These are phyloP conservation scores for Aleiodes sp. DNA, from an alignment of 1,140 invertebrate genomes.

Conservation along the genomic window DNA sequence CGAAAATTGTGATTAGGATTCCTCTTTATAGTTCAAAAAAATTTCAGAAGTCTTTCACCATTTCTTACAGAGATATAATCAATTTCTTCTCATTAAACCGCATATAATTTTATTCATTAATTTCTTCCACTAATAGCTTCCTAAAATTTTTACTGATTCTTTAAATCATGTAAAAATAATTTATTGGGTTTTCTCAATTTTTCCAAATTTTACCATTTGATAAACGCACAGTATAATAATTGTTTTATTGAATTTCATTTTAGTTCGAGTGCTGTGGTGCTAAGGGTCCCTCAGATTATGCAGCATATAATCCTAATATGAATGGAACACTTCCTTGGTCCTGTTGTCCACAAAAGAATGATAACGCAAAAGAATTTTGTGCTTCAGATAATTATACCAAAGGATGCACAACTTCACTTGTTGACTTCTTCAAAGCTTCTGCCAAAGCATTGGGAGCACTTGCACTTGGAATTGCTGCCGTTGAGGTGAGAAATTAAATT, in stretches of 20 bases:
- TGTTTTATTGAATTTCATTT: neutral
- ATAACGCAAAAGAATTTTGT: neutral
- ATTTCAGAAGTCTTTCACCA: too few species aligned
- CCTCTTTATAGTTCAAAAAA: too few species aligned
- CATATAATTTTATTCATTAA: too few species aligned
- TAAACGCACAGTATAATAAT: neutral
- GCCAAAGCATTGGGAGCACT: slow-evolving; percentile 71
- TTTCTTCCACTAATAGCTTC: too few species aligned
- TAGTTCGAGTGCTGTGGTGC: neutral
- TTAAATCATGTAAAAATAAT: too few species aligned
- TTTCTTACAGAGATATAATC: too few species aligned
- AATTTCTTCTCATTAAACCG: too few species aligned
- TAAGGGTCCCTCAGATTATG: slow-evolving; percentile 58
- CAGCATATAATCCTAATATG: slow-evolving; percentile 46
- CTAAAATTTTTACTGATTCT: too few species aligned
- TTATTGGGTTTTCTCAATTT: too few species aligned
- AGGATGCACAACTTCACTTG: slow-evolving; percentile 64
- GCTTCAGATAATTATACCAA: slow-evolving; percentile 31
- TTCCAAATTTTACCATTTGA: too few species aligned
- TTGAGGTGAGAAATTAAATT: slow-evolving; percentile 68
- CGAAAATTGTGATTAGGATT: too few species aligned
- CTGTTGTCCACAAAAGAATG: slow-evolving; percentile 39
- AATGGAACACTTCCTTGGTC: slow-evolving; percentile 56
- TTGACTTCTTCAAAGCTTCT: slow-evolving; percentile 61
- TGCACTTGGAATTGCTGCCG: slow-evolving; percentile 73